A percentile compares a stretch with the other conserved stretches of the same genome.
Conservation (phyloP, 1,140 invertebrate genomes). For the Kradibia gibbosae region DNA sequence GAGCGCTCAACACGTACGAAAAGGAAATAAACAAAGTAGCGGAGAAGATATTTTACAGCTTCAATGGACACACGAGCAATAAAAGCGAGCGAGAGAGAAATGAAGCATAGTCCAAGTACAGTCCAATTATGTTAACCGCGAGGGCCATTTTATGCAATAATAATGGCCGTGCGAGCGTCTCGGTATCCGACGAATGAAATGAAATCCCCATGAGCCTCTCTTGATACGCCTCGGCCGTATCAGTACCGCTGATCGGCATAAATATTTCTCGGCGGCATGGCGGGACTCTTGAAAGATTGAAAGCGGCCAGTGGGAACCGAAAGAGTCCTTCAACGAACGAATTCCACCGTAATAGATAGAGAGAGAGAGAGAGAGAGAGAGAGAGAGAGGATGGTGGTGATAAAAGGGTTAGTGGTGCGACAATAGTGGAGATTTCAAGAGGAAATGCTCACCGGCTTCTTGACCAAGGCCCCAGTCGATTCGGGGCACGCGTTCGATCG, state of each 20-base stretch:
- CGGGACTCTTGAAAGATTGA: too few species aligned
- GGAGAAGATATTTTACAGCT: background rate
- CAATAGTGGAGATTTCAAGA: too few species aligned
- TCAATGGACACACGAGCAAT: background rate
- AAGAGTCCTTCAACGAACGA: too few species aligned
- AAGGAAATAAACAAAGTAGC: too few species aligned
- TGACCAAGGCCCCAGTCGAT: constrained; percentile 6
- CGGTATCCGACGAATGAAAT: background rate
- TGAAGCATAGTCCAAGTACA: background rate
- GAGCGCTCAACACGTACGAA: too few species aligned
- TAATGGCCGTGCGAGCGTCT: background rate
- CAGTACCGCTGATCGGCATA: background rate
- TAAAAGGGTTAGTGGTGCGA: too few species aligned
- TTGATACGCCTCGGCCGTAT: background rate
- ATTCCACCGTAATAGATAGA: too few species aligned
- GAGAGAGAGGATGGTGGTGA: too few species aligned
- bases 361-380: too few species aligned
- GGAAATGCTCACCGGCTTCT: background rate
- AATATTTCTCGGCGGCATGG: background rate
- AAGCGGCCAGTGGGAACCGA: too few species aligned
- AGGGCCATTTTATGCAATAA: background rate
- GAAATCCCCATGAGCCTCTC: background rate
- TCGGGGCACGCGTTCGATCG: background rate
- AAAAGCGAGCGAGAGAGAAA: background rate
- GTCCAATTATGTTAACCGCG: background rate